Evolutionary conservation across 1,140 invertebrate genomes (phyloP), one percentile per base, ranked within the genome.

Genomic region (Charaxes varanes): DNA sequence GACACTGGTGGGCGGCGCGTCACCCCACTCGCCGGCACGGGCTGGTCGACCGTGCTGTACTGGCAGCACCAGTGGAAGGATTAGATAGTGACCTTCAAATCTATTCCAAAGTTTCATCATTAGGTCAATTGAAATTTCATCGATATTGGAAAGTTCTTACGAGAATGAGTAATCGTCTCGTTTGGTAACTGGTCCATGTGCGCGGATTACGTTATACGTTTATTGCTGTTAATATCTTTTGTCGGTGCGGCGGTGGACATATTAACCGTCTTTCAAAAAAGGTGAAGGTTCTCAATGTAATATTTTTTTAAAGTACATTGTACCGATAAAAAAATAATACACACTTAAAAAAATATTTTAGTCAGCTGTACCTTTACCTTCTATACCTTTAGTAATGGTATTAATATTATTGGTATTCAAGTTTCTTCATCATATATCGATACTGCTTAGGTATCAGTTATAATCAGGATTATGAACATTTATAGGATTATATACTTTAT

Each of bases 21-120:
- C 58, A 64, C 71, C 67, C 68, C 74, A 72, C 71, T 60, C 46
- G 14, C 27, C 21, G 22, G 28, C 8, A 26, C 27, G 2, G n/a
- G n/a, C n/a, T n/a, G n/a, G n/a, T n/a, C n/a, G n/a, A n/a, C n/a
- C n/a, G n/a, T n/a, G n/a, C n/a, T n/a, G n/a, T n/a, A n/a, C n/a
- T n/a, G n/a, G 58, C 30, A 60, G 51, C 58, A 53, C 27, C 38
- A 46, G 38, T 50, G 49, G 50, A 51, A 57, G 56, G 62, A 59
- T 61, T 74, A 74, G 63, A 61, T 59, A 64, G 53, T 68, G 59
- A 71, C 70, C 70, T 74, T 71, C 55, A 59, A 46, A 43, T 41
- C 51, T 60, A 56, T 41, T 46, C 51, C 41, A 35, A 53, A 37
- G 21, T 26, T 49, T 17, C 36, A 18, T 37, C 49, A 35, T 41